A percentile compares a stretch with the other conserved stretches of the same genome.
Evolutionary conservation across 2,888 invertebrate species (phyloP).

Genomic region (Drosophila mettleri): DNA sequence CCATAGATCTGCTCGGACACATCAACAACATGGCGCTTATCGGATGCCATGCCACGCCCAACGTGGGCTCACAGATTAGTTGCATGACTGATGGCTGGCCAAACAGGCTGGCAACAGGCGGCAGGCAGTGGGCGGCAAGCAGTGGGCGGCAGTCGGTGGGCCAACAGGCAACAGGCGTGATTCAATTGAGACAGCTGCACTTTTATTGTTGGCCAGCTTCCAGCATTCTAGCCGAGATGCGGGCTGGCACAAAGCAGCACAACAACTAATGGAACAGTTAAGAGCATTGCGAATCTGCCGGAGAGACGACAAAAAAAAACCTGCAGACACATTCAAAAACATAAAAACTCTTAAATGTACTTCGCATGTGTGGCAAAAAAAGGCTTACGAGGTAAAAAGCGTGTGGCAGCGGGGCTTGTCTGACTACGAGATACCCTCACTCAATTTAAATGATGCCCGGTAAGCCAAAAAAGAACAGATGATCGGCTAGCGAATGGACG

Average conservation of each 20-base stretch:
- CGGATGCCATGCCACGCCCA: conserved; percentile 31
- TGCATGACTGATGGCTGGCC: conserved; percentile 52
- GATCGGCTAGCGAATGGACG: no score
- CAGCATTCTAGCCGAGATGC: conserved; percentile 5
- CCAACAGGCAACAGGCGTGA: background rate
- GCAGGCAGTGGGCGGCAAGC: background rate
- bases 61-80: conserved; percentile 45
- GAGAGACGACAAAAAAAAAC: background rate
- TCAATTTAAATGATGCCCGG: background rate
- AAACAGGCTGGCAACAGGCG: conserved; percentile 12
- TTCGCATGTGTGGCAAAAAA: background rate
- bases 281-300: conserved; percentile 15
- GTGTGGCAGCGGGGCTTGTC: background rate
- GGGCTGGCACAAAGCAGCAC: background rate
- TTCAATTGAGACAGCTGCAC: conserved; percentile 5
- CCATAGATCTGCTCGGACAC: conserved; percentile 44
- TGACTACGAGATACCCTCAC: background rate
- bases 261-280: conserved; percentile 21
- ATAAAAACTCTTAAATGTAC: conserved; percentile 2
- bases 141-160: no score
- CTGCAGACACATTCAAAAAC: conserved; percentile 4
- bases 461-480: no score
- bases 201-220: background rate
- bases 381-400: background rate
- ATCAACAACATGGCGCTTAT: conserved; percentile 60